Evolutionary conservation across 2,888 invertebrate genomes (phyloP), one percentile per base, ranked within the genome.

Genomic region (Cerastis rubricosa): DNA sequence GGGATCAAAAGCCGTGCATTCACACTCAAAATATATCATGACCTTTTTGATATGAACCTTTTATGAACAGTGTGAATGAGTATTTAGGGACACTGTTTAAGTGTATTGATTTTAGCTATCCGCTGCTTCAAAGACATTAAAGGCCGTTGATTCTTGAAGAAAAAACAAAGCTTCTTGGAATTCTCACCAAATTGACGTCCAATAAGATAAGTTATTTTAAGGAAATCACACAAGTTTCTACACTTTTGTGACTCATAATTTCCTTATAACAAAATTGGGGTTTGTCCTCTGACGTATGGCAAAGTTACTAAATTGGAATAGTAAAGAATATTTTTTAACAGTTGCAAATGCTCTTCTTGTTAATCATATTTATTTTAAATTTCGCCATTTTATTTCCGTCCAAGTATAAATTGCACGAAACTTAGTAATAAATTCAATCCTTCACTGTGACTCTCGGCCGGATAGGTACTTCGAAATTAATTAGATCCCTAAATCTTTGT

Each of bases 401-500:
- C 25, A 8, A 61, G 35, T 61, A 67, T 73, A 85, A 85, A 83
- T 82, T 66, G 71, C 17, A 59, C 73, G 72, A 71, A 77, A 85
- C 83, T 84, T 73, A 65, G 81, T 78, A 83, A 87, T 88, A 88
- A 86, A 87, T 84, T 76, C 71, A 89, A 87, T 85, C 81, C 88
- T 82, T 86, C 88, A 84, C 75, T 80, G 74, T 71, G 76, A 85
- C 76, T 88, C 74, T 72, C 87, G 80, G 81, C 84, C 87, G 90
- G 89, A 91, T 90, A 35, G 35, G 35, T 35, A 89, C 88, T 88
- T 85, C 76, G 84, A 89, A 89, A 91, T 90, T 91, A 92, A 92
- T 92, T 89, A 91, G 91, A 88, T 88, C 89, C 89, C 88, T 89
- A 91, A 92, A 91, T 91, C 91, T 89, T 90, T 86, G 89, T 88